A percentile compares a stretch with the other conserved stretches of the same genome.
These are phyloP conservation scores for Gasteruption jaculator DNA, from an alignment of 2,888 invertebrate genomes.

Conservation along the genomic window DNA sequence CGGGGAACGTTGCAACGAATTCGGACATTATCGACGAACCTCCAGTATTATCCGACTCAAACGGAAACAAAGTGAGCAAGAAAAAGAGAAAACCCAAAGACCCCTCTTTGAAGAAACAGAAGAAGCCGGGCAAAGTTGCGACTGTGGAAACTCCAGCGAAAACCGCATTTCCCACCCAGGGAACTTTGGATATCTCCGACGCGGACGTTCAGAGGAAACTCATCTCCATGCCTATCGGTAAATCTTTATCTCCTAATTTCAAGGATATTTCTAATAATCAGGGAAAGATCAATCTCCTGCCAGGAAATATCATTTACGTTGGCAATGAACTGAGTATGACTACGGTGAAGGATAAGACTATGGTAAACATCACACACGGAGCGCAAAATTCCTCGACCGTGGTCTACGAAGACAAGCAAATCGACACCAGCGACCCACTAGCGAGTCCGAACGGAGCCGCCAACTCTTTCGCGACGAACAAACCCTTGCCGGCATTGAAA, in stretches of 20 bases:
- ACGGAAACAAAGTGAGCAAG: too few relatives aligned
- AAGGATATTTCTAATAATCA: conserved; percentile 20
- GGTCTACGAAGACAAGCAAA: neutral
- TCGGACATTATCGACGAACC: too few relatives aligned
- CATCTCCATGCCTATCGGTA: conserved; percentile 36
- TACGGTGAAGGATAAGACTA: conserved; percentile 19
- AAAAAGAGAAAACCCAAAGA: conserved; percentile 38
- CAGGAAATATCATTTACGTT: conserved; percentile 22
- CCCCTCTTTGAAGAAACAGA: conserved; percentile 42
- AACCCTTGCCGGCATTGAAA: neutral
- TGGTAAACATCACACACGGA: conserved; percentile 21
- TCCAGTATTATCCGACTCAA: too few relatives aligned
- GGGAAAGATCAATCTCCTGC: conserved; percentile 19
- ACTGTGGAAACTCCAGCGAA: neutral
- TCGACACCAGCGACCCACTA: neutral
- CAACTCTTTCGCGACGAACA: neutral
- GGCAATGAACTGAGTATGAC: conserved; percentile 21
- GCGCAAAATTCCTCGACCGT: neutral
- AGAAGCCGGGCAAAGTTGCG: conserved; percentile 17
- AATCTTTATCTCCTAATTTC: conserved; percentile 18
- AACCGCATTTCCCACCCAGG: conserved; percentile 4
- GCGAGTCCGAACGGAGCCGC: neutral
- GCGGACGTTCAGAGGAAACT: conserved; percentile 39
- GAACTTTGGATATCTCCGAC: conserved; percentile 41
- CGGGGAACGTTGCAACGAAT: too few relatives aligned